phyloP scores from a whole-genome alignment of 2,888 invertebrate species.

The Monopis laevigella region DNA sequence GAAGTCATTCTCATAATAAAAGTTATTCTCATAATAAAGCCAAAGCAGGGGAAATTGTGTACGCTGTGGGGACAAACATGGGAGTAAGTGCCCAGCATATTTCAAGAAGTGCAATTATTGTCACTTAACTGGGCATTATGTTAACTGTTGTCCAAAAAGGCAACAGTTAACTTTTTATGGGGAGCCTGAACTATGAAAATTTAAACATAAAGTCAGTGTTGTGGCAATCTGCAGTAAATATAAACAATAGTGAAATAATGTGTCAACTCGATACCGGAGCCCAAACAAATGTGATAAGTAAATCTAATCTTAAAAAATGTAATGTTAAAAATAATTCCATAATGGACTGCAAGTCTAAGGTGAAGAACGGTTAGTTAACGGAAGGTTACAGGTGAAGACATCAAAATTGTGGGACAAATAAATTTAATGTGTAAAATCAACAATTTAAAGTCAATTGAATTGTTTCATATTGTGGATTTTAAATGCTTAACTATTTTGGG shows the following conservation, averaged over 20 bases:
- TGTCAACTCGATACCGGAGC: background rate
- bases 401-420: background rate
- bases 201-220: too few relatives aligned
- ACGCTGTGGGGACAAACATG: background rate
- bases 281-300: constrained; percentile 1
- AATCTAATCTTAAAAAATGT: background rate
- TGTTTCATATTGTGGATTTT: background rate
- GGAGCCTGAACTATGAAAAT: too few relatives aligned
- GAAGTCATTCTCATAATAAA: background rate
- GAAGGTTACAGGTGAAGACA: background rate
- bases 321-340: background rate
- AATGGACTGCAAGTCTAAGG: background rate
- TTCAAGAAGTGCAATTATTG: background rate
- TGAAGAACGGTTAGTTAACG: too few relatives aligned
- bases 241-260: background rate
- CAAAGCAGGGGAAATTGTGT: background rate
- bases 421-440: background rate
- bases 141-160: background rate
- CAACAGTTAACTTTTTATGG: too few relatives aligned
- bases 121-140: background rate
- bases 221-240: background rate
- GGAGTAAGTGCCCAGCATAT: background rate
- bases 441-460: background rate
- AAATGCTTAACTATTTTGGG: background rate
- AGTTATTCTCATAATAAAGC: too few relatives aligned